Evolutionary conservation across 2,113 vertebrate genomes (phyloP).

Genomic region (Acrocephalus arundinaceus): DNA sequence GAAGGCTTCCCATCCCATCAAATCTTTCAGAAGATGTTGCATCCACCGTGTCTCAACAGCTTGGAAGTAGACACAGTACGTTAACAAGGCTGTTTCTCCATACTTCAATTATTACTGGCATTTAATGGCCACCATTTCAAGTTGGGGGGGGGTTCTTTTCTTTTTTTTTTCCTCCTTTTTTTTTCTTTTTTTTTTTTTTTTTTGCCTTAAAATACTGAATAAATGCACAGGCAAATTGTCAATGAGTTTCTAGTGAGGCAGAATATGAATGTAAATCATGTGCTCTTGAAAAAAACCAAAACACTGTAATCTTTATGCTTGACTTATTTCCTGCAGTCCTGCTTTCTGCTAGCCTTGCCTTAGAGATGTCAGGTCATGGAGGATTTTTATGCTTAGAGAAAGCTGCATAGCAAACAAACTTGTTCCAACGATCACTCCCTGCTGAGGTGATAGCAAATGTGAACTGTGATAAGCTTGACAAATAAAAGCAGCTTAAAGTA

Average conservation of each 20-base stretch:
- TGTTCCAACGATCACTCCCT: not conserved
- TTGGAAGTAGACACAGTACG: not conserved
- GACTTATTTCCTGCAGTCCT: not conserved
- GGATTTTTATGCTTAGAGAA: not conserved
- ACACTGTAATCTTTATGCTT: not conserved
- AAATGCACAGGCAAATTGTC: not conserved
- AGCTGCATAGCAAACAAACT: not conserved
- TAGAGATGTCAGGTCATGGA: not conserved
- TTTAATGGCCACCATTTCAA: not conserved
- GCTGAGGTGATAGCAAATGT: not conserved
- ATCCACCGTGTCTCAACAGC: not conserved
- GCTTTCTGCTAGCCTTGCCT: not conserved
- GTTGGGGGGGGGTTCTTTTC: too few species aligned
- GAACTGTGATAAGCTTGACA: not conserved
- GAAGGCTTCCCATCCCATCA: not conserved
- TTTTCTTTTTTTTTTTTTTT: not conserved
- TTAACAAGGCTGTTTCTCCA: not conserved
- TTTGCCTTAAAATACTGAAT: not conserved
- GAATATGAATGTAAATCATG: not conserved
- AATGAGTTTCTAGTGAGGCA: not conserved
- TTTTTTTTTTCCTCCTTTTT: not conserved
- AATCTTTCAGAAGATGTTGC: not conserved
- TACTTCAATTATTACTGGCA: not conserved
- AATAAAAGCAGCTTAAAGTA: not conserved
- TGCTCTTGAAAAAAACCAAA: not conserved